A percentile compares a stretch with the other conserved stretches of the same genome.
Conservation (phyloP, 2,113 vertebrate genomes). For the Phalacrocorax brasilianus region DNA sequence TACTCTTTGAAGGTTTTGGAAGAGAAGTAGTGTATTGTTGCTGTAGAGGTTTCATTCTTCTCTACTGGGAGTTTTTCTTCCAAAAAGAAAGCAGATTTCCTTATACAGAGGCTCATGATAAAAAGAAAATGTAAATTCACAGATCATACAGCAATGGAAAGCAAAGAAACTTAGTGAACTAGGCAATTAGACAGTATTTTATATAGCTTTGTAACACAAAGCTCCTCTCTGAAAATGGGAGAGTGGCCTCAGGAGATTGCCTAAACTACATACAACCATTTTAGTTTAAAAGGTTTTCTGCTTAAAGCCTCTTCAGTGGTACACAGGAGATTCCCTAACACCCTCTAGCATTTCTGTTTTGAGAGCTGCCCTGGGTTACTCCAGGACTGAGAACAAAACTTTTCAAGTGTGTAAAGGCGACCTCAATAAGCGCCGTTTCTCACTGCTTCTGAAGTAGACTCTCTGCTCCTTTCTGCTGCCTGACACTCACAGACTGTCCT, state of each 20-base stretch:
- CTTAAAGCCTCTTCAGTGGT: neutral
- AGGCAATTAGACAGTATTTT: neutral
- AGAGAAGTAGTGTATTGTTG: neutral
- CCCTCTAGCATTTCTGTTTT: neutral
- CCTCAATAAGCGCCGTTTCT: neutral
- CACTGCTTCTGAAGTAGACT: neutral
- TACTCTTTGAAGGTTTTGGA: neutral
- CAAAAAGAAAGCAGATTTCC: neutral
- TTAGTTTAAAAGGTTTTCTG: constrained; percentile 20
- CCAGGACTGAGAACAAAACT: neutral
- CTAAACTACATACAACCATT: neutral
- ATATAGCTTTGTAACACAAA: neutral
- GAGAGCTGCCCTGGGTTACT: neutral
- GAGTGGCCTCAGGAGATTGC: neutral
- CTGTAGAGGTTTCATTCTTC: neutral
- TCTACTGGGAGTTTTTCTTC: neutral
- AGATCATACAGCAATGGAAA: neutral
- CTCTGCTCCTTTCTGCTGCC: neutral
- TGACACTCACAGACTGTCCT: neutral
- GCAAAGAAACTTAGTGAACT: neutral
- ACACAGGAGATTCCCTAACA: neutral
- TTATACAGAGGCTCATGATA: neutral
- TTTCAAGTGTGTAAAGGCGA: neutral
- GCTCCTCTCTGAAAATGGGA: neutral
- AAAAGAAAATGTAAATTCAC: neutral